Percentiles rank a stretch among this genome's conserved stretches.
Conservation (phyloP, 2,113 vertebrate genomes). For the Eubucco bourcierii region DNA sequence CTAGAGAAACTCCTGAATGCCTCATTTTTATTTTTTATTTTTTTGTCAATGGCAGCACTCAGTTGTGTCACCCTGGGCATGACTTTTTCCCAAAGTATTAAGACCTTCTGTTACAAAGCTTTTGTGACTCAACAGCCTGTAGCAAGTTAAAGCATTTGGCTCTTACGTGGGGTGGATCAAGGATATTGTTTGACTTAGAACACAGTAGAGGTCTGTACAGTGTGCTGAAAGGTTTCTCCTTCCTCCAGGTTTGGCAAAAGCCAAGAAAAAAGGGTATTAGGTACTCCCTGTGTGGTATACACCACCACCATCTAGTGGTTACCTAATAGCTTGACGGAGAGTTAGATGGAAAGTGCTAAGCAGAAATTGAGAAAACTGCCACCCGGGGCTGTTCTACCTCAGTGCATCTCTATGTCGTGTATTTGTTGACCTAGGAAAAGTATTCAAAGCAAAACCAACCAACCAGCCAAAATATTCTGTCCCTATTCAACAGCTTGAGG, state of each 20-base stretch:
- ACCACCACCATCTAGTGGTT: slow-evolving; percentile 47
- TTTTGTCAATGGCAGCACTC: fast-evolving
- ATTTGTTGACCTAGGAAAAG: not conserved
- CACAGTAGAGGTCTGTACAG: not conserved
- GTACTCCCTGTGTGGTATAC: not conserved
- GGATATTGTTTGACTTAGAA: not conserved
- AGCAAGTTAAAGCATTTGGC: not conserved
- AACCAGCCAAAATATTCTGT: not conserved
- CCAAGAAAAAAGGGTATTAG: not conserved
- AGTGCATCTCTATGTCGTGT: not conserved
- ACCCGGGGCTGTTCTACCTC: not conserved
- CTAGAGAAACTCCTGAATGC: not conserved
- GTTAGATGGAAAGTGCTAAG: not conserved
- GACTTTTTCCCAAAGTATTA: not conserved
- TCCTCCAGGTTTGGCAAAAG: not conserved
- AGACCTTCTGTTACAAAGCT: not conserved
- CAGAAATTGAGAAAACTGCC: not conserved
- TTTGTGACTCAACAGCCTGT: not conserved
- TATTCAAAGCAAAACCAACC: not conserved
- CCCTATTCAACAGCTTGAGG: not conserved
- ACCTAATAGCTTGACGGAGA: not conserved
- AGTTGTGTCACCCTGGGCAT: not conserved
- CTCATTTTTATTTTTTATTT: not conserved
- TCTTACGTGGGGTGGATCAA: not conserved
- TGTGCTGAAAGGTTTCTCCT: not conserved